A percentile compares a stretch with the other conserved stretches of the same genome.
Conservation (phyloP, 2,888 invertebrate genomes). For the Lasius fuliginosus region DNA sequence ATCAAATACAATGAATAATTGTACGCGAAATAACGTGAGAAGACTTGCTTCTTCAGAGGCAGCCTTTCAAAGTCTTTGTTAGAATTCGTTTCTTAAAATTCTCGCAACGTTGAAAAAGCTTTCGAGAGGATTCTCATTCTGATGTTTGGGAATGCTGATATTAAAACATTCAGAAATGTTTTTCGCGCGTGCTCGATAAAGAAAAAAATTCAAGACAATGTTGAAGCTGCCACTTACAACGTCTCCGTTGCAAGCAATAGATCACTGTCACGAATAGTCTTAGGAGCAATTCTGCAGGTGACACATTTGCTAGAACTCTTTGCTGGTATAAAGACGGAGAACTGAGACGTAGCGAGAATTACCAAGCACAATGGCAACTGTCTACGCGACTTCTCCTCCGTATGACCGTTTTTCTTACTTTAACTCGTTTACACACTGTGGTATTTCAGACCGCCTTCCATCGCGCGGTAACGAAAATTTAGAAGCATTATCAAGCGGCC, state of each 20-base stretch:
- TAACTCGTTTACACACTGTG: slow-evolving; percentile 66
- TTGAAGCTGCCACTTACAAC: neutral
- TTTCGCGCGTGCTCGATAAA: neutral
- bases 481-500: slow-evolving; percentile 70
- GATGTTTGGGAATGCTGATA: neutral
- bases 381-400: slow-evolving; percentile 63
- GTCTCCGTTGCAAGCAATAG: neutral
- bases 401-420: slow-evolving; percentile 75
- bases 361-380: slow-evolving; percentile 57
- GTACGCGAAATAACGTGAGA: slow-evolving; percentile 25
- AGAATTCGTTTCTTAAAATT: neutral
- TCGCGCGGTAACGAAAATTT: slow-evolving; percentile 72
- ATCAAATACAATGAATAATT: slow-evolving; percentile 29
- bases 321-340: slow-evolving; percentile 50
- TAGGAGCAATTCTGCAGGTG: slow-evolving; percentile 32
- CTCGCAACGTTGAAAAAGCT: neutral
- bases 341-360: slow-evolving; percentile 65
- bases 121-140: neutral
- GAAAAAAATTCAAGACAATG: neutral
- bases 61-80: neutral
- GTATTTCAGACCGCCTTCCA: slow-evolving; percentile 45
- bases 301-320: slow-evolving; percentile 45
- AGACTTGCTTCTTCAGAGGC: neutral
- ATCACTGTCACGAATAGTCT: slow-evolving; percentile 48
- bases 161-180: slow-evolving; percentile 29